Base-by-base conservation (phyloP, 2,797 vertebrate species). In the Euphonia xanthogaster region DNA sequence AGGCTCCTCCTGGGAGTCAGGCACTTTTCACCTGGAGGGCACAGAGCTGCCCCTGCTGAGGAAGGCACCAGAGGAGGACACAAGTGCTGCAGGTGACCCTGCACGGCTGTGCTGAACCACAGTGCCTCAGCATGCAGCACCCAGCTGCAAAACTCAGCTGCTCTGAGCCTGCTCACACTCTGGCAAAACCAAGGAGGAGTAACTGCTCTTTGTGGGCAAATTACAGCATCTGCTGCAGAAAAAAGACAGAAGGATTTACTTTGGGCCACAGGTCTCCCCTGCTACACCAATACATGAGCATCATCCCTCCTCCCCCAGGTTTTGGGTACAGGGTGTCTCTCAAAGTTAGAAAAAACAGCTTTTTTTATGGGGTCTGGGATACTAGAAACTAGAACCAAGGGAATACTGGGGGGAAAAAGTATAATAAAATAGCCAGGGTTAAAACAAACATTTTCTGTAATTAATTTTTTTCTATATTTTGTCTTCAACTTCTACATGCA, bases 81-180 rank as follows among this genome's bases (percentile, higher is more conserved):
- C 30, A 9, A 21, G 24, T 2, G n/a, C 71, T 72, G 24, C 33
- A 20, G 2, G 24, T 61, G 66, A 25, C 27, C 31, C 78, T 27
- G 66, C 24, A 1, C 8, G 4, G 53, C 31, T n/a, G 31, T 54
- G 53, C 44, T 44, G 25, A 65, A 2, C 22, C 58, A 17, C 33
- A n/a, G 48, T 0, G 1, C 48, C 30, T 7, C 27, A 66, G 50
- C 5, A 1, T 2, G 0, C 1, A 18, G 54, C 28, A 74, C 8
- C 23, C 30, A 25, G 16, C 48, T 7, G 2, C 10, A 66, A 10
- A 53, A 35, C 9, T 27, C 54, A 4, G 1, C 68, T 51, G 20
- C 57, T 55, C 57, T 10, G 2, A 70, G 48, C 47, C 75, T 44
- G 55, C 72, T 48, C 48, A 40, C 31, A 33, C 6, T 4, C 39